A percentile compares a stretch with the other conserved stretches of the same genome.
Conservation (phyloP, 2,113 vertebrate genomes). For the Caracal caracal region DNA sequence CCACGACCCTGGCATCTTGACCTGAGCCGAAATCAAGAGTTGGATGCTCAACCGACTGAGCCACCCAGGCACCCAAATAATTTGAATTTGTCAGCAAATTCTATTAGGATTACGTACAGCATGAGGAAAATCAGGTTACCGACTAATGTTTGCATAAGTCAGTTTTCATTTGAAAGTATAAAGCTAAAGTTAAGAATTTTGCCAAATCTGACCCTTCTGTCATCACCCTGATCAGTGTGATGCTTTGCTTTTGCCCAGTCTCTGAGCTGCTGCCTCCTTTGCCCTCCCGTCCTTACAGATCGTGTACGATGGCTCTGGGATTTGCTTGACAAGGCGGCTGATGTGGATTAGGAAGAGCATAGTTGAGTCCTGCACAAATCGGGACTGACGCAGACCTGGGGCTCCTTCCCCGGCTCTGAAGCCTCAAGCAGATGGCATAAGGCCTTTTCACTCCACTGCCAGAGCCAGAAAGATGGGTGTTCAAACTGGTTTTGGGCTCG, state of each 20-base stretch:
- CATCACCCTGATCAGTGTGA: background rate
- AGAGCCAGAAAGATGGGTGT: background rate
- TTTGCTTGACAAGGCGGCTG: background rate
- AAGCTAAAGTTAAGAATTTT: background rate
- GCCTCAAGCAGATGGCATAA: rapidly evolving
- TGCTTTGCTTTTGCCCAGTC: background rate
- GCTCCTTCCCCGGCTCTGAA: background rate
- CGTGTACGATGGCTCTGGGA: background rate
- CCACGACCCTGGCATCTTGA: too few relatives aligned
- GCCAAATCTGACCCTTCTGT: background rate
- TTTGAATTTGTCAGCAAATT: background rate
- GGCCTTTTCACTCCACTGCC: background rate
- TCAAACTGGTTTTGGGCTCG: background rate
- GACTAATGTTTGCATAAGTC: background rate
- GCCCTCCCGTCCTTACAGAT: background rate
- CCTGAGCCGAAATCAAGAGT: too few relatives aligned
- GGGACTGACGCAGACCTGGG: rapidly evolving
- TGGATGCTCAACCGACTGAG: too few relatives aligned
- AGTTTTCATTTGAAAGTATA: background rate
- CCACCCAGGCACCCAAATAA: background rate
- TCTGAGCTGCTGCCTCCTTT: background rate
- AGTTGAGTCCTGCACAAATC: background rate
- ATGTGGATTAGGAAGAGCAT: background rate
- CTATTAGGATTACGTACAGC: background rate
- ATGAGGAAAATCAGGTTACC: background rate